Base-by-base conservation (phyloP, 1,140 invertebrate species). In the Drosophila parvula region DNA sequence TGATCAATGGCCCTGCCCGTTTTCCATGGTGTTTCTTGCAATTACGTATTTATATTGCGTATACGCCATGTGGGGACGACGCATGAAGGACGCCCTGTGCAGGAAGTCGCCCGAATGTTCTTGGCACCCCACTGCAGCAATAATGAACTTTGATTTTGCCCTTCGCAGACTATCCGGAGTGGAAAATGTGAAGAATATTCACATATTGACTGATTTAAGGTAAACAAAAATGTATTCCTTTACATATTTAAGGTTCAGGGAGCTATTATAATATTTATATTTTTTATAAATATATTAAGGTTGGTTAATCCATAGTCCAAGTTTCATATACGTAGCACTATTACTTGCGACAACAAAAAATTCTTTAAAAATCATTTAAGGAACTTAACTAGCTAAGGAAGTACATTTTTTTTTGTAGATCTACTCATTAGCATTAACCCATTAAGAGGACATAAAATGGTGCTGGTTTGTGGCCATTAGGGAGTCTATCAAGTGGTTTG, bases 21-120 rank as follows among this genome's bases (percentile, higher is more conserved):
- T 65, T 56, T 57, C 55, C 47, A 32, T 59, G 38, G 68, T 41
- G 74, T 70, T 78, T 63, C 69, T 63, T 76, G 82, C 70, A 86
- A 79, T 88, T 85, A 81, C 59, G 67, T 65, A 82, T 86, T 82
- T 70, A 83, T 83, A 81, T 81, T 78, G 65, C 82, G 70, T 71
- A 86, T 75, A 78, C 74, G 65, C 67, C 69, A 71, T 84, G 76
- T 61, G 80, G 51, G 64, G 30, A 75, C 27, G 36, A 45, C 56
- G 18, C 55, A 27, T 45, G 30, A 30, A 38, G 22, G 18, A 22
- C 22, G 34, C 9, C 36, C 11, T 68, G 16, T 47, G 7, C 12
- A 45, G 45, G 60, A n/a, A 44, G 34, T 36, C 27, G 12, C 34
- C 73, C 58, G 71, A 83, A 63, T 75, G 64, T 67, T 60, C 82